These are phyloP conservation scores for Microctonus hyperodae DNA, from an alignment of 2,888 invertebrate species.

Conservation along the genomic window DNA sequence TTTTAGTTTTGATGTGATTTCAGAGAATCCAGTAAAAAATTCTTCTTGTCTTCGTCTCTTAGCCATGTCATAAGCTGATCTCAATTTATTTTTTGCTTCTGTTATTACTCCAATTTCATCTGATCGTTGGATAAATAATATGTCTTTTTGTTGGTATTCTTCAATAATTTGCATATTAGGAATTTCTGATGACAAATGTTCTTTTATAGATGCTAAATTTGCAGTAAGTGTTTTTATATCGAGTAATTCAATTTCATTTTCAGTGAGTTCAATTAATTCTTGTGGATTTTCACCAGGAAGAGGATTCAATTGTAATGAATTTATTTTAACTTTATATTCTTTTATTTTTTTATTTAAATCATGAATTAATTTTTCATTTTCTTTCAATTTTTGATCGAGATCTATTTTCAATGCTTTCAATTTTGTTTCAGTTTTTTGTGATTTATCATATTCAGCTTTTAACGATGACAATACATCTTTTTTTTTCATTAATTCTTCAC, in stretches of 20 bases:
- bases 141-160: constrained; percentile 76
- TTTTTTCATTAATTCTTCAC: constrained; percentile 67
- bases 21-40: constrained; percentile 73
- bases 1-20: constrained; percentile 90
- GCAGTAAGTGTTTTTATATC: constrained; percentile 62
- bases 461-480: constrained; percentile 67
- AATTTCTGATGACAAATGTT: constrained; percentile 58
- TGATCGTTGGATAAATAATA: constrained; percentile 76
- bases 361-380: constrained; percentile 67
- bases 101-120: constrained; percentile 85
- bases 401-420: constrained; percentile 77
- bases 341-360: constrained; percentile 69
- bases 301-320: constrained; percentile 69
- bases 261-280: constrained; percentile 67
- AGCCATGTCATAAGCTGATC: constrained; percentile 74
- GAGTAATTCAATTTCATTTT: constrained; percentile 72
- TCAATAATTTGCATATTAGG: constrained; percentile 61
- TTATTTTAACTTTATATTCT: constrained; percentile 67
- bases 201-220: constrained; percentile 74
- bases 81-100: constrained; percentile 76
- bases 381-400: constrained; percentile 74
- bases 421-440: constrained; percentile 72
- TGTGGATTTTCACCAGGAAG: constrained; percentile 66
- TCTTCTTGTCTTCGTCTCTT: constrained; percentile 55
- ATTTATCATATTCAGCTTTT: constrained; percentile 70